These are phyloP conservation scores for Physocephala rufipes DNA, from an alignment of 2,888 invertebrate genomes.

Conservation along the genomic window DNA sequence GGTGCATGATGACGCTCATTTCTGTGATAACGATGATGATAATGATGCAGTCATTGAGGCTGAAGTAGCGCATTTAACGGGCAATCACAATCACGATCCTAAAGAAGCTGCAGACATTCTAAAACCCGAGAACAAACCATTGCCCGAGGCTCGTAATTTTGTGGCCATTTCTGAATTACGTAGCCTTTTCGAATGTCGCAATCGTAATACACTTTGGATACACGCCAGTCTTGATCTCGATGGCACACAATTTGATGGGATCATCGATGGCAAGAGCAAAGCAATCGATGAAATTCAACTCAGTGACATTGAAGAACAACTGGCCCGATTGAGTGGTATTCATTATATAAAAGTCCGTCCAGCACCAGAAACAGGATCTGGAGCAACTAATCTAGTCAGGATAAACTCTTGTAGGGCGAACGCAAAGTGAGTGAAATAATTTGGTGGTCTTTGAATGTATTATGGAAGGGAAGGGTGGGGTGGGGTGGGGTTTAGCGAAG, in stretches of 20 bases:
- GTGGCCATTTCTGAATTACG: constrained; percentile 53
- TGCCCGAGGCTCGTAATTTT: not conserved
- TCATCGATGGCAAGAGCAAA: not conserved
- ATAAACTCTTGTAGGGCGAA: constrained; percentile 2
- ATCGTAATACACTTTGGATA: constrained; percentile 62
- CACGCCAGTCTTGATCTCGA: constrained; percentile 47
- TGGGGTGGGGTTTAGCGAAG: no score
- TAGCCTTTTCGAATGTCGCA: constrained; percentile 62
- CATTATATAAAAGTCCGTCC: constrained; percentile 3
- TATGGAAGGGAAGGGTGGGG: not conserved
- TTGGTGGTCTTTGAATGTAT: constrained; percentile 5
- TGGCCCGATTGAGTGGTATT: constrained; percentile 55
- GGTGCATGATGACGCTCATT: constrained; percentile 7
- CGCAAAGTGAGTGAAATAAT: constrained; percentile 32
- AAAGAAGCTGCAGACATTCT: not conserved
- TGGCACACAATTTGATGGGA: not conserved
- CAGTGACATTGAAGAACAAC: constrained; percentile 65
- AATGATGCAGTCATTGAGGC: constrained; percentile 39
- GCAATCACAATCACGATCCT: constrained; percentile 7
- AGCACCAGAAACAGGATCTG: constrained; percentile 13
- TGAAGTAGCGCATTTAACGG: constrained; percentile 38
- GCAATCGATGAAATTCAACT: constrained; percentile 56
- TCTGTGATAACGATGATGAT: constrained; percentile 36
- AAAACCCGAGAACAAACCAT: no score
- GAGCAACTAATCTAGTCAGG: constrained; percentile 9